Base-by-base conservation (phyloP, 2,113 vertebrate species). In the Cephalopholis sonnerati region DNA sequence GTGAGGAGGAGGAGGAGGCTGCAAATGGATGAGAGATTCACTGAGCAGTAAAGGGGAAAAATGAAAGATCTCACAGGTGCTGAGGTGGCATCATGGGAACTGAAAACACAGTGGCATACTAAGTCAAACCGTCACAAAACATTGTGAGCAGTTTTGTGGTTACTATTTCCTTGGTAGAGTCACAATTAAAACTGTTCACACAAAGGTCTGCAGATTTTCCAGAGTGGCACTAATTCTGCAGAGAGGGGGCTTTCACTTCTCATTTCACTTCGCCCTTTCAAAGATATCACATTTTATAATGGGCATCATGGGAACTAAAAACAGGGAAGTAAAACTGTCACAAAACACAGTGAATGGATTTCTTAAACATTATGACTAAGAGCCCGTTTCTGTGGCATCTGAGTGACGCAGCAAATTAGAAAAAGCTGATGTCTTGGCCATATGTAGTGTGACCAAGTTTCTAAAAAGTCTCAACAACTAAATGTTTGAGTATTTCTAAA, bases 1-100 rank as follows among this genome's bases (percentile, higher is more conserved):
- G 71, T 7, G 64, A 64, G 74, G 54, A n/a, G n/a, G 73, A 72
- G 55, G 25, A 27, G 4, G 51, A 68, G 73, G 66, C 50, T 15
- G 63, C 9, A 29, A n/a, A 66, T 9, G 13, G 62, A 61, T 71
- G 46, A 72, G 79, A 68, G 65, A 7, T 53, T 41, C 5, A 55
- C 13, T 15, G 22, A 44, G 53, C 58, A 16, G 36, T 20, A 7
- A 32, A 24, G 32, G 41, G 71, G 58, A 18, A 25, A 10, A 54
- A 7, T 39, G 7, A 44, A 25, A 32, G 39, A 53, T 32, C 16
- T 44, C 22, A 70, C 39, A 41, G 58, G 51, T 27, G 15, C 39
- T 18, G 59, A 61, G n/a, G 50, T 10, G 18, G 57, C 1, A 24
- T 77, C 29, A 25, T 57, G 41, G 58, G 36, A 32, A 44, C 15